Base-by-base conservation (phyloP, 1,140 invertebrate genomes). In the Cepaea nemoralis region DNA sequence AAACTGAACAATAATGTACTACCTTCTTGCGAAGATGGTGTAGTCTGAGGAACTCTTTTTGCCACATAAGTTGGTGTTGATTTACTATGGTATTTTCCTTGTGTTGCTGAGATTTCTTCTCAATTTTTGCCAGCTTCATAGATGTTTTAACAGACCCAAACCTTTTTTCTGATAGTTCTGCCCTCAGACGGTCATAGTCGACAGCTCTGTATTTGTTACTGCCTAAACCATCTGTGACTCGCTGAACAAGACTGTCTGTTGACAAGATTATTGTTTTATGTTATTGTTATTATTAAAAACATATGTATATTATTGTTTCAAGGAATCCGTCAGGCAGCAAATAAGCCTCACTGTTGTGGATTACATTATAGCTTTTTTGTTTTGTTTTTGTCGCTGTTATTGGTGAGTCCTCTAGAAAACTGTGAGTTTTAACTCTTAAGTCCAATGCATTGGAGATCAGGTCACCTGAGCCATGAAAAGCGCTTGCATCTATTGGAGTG, bases 11-110 rank as follows among this genome's bases (percentile, higher is more conserved):
- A 3, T 55, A 55, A 55, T 22, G n/a, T 55, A 14, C n/a, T 14
- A 83, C 80, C 69, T 87, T 82, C 50, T 86, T 87, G 22, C 88
- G 80, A 16, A 86, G 55, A 81, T 87, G 86, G 50, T 88, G 88
- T 33, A 89, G 78, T 35, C 84, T 67, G 2, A 89, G 82, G 73
- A 89, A 88, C 69, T 91, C 90, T 63, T 90, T 90, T 40, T 89
- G 86, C 89, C 89, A 91, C 1, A 89, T 82, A 16, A 88, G 81
- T 76, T 89, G 86, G 71, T 91, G 89, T 76, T 91, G 89, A 74
- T 90, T 87, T 16, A 86, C 66, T 27, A 89, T 40, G 76, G 84
- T 83, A 50, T 88, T 89, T 82, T 90, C 89, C 83, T 88, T 90
- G 37, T 85, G 88, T 40, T 89, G 86, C 80, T 90, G 88, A 0